Evolutionary conservation across 2,888 invertebrate species (phyloP).

Genomic region (Agapostemon virescens): DNA sequence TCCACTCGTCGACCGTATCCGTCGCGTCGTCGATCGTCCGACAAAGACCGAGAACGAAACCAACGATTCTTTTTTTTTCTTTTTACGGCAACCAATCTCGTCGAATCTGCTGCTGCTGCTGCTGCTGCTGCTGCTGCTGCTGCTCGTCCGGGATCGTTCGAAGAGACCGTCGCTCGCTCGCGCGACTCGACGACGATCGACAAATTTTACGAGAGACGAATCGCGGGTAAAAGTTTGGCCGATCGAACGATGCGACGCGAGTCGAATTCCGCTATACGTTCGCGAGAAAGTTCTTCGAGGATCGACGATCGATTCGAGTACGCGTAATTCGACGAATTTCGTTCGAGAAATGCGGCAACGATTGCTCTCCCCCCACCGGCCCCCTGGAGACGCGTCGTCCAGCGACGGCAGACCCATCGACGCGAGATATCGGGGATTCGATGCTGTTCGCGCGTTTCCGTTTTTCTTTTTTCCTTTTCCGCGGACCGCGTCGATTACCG

Average conservation of each 20-base stretch:
- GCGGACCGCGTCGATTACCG: conserved; percentile 27
- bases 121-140: too few relatives aligned
- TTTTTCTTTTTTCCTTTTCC: not conserved
- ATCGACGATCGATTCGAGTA: too few relatives aligned
- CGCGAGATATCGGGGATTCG: too few relatives aligned
- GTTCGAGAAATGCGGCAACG: not conserved
- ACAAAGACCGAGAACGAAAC: not conserved
- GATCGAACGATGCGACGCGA: too few relatives aligned
- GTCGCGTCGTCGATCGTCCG: not conserved
- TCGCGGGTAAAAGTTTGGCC: not conserved
- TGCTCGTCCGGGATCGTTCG: too few relatives aligned
- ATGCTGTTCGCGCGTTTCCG: not conserved
- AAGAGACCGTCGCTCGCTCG: not conserved
- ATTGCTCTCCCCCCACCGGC: too few relatives aligned
- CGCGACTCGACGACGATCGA: not conserved
- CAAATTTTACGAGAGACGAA: not conserved
- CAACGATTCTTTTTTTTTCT: not conserved
- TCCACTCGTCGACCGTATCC: not conserved
- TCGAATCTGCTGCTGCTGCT: too few relatives aligned
- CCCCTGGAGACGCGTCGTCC: too few relatives aligned
- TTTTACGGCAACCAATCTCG: too few relatives aligned
- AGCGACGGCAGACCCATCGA: too few relatives aligned
- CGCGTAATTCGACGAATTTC: conserved; percentile 8
- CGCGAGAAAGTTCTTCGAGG: too few relatives aligned
- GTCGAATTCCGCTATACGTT: too few relatives aligned